phyloP scores from a whole-genome alignment of 2,888 invertebrate genomes.

The Hipparchia sbordonii region DNA sequence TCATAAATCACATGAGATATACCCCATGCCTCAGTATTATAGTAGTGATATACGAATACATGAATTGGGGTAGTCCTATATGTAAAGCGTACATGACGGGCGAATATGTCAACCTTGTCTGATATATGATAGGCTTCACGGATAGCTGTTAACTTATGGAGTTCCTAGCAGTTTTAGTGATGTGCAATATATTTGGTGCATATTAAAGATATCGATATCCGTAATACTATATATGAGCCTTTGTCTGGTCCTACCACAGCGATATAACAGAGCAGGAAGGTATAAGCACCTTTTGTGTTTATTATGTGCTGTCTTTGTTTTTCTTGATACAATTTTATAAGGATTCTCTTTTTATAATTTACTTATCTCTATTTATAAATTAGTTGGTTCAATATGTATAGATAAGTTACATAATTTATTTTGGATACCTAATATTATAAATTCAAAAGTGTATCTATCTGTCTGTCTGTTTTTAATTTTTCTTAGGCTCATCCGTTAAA shows the following conservation, averaged over 20 bases:
- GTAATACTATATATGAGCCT: neutral
- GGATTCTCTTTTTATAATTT: no score
- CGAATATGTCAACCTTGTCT: slow-evolving; percentile 70
- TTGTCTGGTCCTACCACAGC: no score
- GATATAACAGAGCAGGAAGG: no score
- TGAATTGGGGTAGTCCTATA: slow-evolving; percentile 39
- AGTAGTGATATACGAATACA: slow-evolving; percentile 31
- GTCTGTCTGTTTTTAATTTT: no score
- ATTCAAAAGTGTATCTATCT: no score
- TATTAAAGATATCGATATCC: slow-evolving; percentile 13
- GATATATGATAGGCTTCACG: slow-evolving; percentile 73
- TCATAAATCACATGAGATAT: slow-evolving; percentile 31
- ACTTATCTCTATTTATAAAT: no score
- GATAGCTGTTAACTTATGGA: slow-evolving; percentile 77
- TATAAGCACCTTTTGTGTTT: no score
- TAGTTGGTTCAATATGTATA: no score
- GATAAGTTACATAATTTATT: no score
- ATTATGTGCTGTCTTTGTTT: neutral
- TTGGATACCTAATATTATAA: no score
- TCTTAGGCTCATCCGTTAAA: no score
- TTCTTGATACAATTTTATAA: no score
- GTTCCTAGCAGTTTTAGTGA: slow-evolving; percentile 61
- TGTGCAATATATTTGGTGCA: slow-evolving; percentile 35
- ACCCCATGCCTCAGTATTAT: slow-evolving; percentile 22
- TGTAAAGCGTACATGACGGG: slow-evolving; percentile 69